Conservation (phyloP, 2,888 invertebrate genomes). For the Serripes groenlandicus region DNA sequence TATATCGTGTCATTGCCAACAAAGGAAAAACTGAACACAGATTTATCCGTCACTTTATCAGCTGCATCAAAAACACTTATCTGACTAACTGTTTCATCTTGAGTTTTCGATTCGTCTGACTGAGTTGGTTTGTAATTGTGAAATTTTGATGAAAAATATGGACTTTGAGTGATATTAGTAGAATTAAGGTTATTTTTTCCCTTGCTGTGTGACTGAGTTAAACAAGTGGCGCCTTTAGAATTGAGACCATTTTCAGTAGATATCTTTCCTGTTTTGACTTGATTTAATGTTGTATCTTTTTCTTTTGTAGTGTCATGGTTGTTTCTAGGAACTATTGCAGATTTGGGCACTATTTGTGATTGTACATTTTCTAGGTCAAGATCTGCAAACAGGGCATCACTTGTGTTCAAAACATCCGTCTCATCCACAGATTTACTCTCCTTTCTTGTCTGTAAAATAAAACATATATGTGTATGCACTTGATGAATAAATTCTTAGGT, state of each 20-base stretch:
- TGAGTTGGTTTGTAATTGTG: constrained; percentile 57
- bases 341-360: background rate
- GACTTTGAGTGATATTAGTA: constrained; percentile 26
- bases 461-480: background rate
- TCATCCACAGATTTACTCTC: background rate
- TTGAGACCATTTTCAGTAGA: background rate
- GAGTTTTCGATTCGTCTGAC: background rate
- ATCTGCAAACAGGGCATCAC: constrained; percentile 66
- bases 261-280: background rate
- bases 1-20: constrained; percentile 38
- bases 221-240: background rate
- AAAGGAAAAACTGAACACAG: constrained; percentile 50
- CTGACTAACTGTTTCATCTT: background rate
- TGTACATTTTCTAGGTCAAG: constrained; percentile 58
- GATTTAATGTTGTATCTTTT: background rate
- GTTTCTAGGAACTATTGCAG: background rate
- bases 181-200: background rate
- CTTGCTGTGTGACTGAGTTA: background rate
- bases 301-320: background rate
- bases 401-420: constrained; percentile 46
- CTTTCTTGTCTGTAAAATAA: background rate
- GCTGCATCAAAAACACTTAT: background rate
- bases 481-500: too few relatives aligned
- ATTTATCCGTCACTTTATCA: constrained; percentile 1
- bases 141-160: constrained; percentile 50